These are phyloP conservation scores for Macrotus californicus DNA, from an alignment of 2,113 vertebrate genomes.

Conservation along the genomic window DNA sequence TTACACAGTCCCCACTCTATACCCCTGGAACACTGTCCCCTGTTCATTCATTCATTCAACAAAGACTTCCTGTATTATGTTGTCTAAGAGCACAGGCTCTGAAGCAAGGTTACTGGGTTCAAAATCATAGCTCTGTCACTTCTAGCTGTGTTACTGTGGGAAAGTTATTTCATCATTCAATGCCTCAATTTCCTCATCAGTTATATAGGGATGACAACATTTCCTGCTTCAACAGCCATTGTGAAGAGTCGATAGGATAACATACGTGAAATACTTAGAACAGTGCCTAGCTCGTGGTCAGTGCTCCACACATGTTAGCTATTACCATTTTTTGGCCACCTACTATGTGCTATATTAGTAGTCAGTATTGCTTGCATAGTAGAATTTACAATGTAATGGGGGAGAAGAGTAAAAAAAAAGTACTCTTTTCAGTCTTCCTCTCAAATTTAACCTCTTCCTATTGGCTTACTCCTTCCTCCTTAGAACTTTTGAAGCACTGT, in stretches of 20 bases:
- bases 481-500: not conserved
- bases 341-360: not conserved
- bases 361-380: not conserved
- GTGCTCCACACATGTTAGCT: not conserved
- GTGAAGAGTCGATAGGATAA: not conserved
- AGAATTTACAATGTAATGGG: not conserved
- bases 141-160: not conserved
- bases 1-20: no score
- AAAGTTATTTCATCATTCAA: not conserved
- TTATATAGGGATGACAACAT: not conserved
- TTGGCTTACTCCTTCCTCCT: not conserved
- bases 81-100: not conserved
- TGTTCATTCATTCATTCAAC: not conserved
- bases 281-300: not conserved
- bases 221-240: not conserved
- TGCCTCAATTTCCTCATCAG: not conserved
- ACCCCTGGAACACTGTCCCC: not conserved
- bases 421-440: not conserved
- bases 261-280: not conserved
- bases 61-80: not conserved
- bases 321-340: not conserved
- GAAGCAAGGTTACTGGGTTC: not conserved
- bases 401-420: not conserved
- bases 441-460: not conserved
- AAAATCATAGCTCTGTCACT: not conserved